phyloP scores from a whole-genome alignment of 1,140 invertebrate genomes.

The Lanistes nyassanus region DNA sequence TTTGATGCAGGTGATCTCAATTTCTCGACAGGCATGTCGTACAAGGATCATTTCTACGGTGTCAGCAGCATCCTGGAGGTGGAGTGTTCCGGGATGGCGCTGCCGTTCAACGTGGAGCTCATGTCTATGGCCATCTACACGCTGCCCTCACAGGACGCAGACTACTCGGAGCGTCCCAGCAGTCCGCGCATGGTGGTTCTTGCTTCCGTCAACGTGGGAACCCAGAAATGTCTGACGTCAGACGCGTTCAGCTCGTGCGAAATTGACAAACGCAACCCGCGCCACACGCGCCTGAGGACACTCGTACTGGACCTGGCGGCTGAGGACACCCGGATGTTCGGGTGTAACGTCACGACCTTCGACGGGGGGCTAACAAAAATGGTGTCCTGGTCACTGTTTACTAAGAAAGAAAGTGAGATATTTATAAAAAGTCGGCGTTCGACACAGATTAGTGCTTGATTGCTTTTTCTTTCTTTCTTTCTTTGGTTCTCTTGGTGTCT shows the following conservation, averaged over 20 bases:
- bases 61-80: constrained; percentile 1
- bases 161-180: too few species aligned
- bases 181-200: too few species aligned
- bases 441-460: too few species aligned
- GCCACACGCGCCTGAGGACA: background rate
- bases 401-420: too few species aligned
- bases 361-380: background rate
- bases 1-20: too few species aligned
- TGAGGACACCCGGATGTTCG: background rate
- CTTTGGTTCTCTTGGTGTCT: too few species aligned
- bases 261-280: background rate
- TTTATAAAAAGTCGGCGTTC: too few species aligned
- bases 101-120: constrained; percentile 18
- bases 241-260: constrained; percentile 7
- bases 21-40: too few species aligned
- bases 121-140: constrained; percentile 9
- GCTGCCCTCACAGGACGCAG: too few species aligned
- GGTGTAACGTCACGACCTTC: constrained; percentile 18
- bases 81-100: constrained; percentile 2
- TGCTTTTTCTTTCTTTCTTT: too few species aligned
- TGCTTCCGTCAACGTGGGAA: constrained; percentile 12
- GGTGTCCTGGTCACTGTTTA: background rate
- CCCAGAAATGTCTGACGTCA: constrained; percentile 8
- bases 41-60: background rate
- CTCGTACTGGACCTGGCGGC: constrained; percentile 4